A percentile compares a stretch with the other conserved stretches of the same genome.
These are phyloP conservation scores for Serranus cabrilla DNA, from an alignment of 2,797 vertebrate species.

Conservation along the genomic window DNA sequence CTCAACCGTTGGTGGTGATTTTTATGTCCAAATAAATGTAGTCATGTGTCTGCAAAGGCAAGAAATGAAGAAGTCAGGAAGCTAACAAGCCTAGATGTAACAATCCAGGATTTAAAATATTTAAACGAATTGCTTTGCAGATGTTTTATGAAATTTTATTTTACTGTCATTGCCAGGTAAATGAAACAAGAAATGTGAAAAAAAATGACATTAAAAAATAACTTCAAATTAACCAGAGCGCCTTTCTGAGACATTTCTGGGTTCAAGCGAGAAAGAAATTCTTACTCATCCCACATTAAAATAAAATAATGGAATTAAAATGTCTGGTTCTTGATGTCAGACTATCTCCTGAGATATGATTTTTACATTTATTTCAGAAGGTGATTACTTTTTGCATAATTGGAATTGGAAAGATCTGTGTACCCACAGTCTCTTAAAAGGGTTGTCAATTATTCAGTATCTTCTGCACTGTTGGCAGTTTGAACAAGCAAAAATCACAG, in stretches of 20 bases:
- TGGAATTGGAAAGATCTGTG: constrained; percentile 10
- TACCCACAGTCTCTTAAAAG: constrained; percentile 36
- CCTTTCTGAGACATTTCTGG: constrained; percentile 9
- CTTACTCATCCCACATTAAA: constrained; percentile 5
- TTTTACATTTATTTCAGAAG: constrained; percentile 1
- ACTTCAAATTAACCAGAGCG: neutral
- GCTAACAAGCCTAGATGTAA: neutral
- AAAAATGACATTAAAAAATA: neutral
- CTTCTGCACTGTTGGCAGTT: constrained; percentile 28
- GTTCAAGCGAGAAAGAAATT: neutral
- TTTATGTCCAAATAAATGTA: neutral
- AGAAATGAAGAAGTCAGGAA: neutral
- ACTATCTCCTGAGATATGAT: neutral
- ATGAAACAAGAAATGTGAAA: neutral
- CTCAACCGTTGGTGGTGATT: neutral
- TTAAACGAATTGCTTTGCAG: neutral
- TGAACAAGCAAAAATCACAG: constrained; percentile 25
- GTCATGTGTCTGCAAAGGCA: neutral
- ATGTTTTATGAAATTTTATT: constrained; percentile 19
- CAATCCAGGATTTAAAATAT: neutral
- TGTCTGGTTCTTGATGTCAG: neutral
- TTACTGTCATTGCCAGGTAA: neutral
- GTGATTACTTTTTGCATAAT: constrained; percentile 14
- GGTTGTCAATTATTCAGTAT: constrained; percentile 53
- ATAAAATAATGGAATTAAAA: constrained; percentile 19